Conservation (phyloP, 1,140 invertebrate genomes). For the Lordiphosa collinella region DNA sequence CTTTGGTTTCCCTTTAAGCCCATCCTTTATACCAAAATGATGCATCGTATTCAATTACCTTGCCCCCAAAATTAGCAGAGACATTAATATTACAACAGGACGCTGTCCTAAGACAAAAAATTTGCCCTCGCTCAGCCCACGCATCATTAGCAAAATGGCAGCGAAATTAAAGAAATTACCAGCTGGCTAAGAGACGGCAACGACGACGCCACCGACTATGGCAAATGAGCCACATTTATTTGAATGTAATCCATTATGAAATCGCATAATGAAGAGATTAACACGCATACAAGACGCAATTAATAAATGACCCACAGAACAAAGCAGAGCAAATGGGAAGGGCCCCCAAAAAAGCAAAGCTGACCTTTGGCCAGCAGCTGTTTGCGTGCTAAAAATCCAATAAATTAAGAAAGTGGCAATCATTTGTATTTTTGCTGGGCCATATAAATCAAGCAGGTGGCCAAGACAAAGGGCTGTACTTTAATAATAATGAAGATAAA, state of each 20-base stretch:
- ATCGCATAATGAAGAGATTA: slow-evolving; percentile 77
- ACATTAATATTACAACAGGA: slow-evolving; percentile 57
- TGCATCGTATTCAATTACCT: slow-evolving; percentile 64
- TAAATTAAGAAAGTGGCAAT: slow-evolving; percentile 65
- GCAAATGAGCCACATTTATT: slow-evolving; percentile 72
- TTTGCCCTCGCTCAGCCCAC: slow-evolving; percentile 26
- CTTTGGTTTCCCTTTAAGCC: no score
- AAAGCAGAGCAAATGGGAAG: neutral
- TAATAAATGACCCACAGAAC: slow-evolving; percentile 65
- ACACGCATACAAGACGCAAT: slow-evolving; percentile 63
- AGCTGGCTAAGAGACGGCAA: slow-evolving; percentile 13
- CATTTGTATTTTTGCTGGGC: slow-evolving; percentile 49
- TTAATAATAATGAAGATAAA: slow-evolving; percentile 11
- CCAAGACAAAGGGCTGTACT: slow-evolving; percentile 6
- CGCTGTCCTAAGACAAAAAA: slow-evolving; percentile 9
- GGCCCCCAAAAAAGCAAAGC: neutral
- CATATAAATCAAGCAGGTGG: slow-evolving; percentile 47
- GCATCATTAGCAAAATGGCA: slow-evolving; percentile 69
- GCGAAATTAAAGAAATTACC: slow-evolving; percentile 72
- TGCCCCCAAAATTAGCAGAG: slow-evolving; percentile 46
- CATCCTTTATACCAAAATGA: slow-evolving; percentile 15
- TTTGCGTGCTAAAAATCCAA: slow-evolving; percentile 64
- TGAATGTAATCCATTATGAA: slow-evolving; percentile 77
- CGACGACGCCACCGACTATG: slow-evolving; percentile 20
- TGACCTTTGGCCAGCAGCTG: slow-evolving; percentile 9